phyloP scores from a whole-genome alignment of 2,888 invertebrate genomes.

The Cabera pusaria region DNA sequence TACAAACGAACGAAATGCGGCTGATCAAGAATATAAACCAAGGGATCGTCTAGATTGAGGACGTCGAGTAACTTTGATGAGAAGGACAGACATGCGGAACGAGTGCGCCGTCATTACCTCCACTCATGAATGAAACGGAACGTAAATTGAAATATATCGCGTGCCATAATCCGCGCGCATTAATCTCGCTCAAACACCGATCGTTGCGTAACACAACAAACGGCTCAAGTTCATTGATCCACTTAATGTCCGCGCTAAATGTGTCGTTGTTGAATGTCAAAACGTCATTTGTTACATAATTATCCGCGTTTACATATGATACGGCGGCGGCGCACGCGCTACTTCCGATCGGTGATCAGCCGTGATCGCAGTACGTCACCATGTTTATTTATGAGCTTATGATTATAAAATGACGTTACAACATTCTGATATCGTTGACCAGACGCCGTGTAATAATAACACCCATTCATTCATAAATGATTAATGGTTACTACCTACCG shows the following conservation, averaged over 20 bases:
- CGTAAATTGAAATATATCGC: slow-evolving; percentile 82
- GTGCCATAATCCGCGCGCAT: slow-evolving; percentile 82
- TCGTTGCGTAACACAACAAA: slow-evolving; percentile 77
- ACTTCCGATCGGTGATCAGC: slow-evolving; percentile 49
- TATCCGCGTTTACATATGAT: slow-evolving; percentile 62
- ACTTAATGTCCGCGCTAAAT: slow-evolving; percentile 79
- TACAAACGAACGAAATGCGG: slow-evolving; percentile 18
- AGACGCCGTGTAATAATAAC: slow-evolving; percentile 73
- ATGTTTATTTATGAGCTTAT: slow-evolving; percentile 81
- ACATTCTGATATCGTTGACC: slow-evolving; percentile 77
- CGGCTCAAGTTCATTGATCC: slow-evolving; percentile 83
- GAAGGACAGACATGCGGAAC: slow-evolving; percentile 70
- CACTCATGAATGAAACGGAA: slow-evolving; percentile 79
- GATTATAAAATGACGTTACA: slow-evolving; percentile 81
- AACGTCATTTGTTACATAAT: slow-evolving; percentile 75
- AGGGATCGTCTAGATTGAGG: slow-evolving; percentile 31
- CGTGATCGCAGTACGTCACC: slow-evolving; percentile 64
- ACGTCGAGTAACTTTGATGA: slow-evolving; percentile 42
- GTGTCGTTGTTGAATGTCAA: slow-evolving; percentile 80
- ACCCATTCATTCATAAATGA: slow-evolving; percentile 77
- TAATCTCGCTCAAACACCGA: slow-evolving; percentile 82
- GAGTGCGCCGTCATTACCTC: slow-evolving; percentile 74
- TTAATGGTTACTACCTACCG: slow-evolving; percentile 76
- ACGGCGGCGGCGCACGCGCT: slow-evolving; percentile 50
- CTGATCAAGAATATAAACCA: slow-evolving; percentile 51